Evolutionary conservation across 2,888 invertebrate genomes (phyloP), one percentile per base, ranked within the genome.

Genomic region (Drosophila limbata): DNA sequence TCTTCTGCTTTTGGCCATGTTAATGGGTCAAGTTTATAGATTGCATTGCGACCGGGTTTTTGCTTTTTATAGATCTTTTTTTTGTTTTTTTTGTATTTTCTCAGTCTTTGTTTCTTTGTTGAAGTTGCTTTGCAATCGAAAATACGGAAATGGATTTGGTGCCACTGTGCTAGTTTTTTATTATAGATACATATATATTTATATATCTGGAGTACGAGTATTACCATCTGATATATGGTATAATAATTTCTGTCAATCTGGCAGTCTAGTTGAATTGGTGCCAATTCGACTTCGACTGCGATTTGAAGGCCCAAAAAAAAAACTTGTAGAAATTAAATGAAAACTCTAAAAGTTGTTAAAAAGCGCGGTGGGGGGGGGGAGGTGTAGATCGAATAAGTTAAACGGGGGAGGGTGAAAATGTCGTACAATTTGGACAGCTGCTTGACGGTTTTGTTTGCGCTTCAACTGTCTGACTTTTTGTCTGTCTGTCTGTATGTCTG

Each of bases 11-110:
- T 69, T 28, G 11, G 57, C 53, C 69, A 77, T 69, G 69, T 83
- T 79, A 77, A 78, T 84, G 73, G 84, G 84, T 84, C 84, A 84
- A 84, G 84, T 84, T 84, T 84, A 84, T 84, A 83, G 81, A 84
- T 86, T 84, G 87, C 86, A 83, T 79, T 81, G 79, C 68, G 61
- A 77, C 68, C 71, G 68, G 56, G 70, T 77, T 75, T 66, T 47
- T 6, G 19, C 13, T 42, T 42, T 42, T 42, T 42, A 42, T 42
- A 21, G 42, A 42, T 42, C 19, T 6, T 28, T 15, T 13, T 47
- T 9, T 47, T 9, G 42, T 42, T 48, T 61, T 15, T 13, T 47
- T 9, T 47, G 6, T 45, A 39, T 48, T 61, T 51, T 6, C n/a
- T 2, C 39, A 47, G 4, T 10, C 48, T 25, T 40, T 13, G 21